Evolutionary conservation across 2,888 invertebrate species (phyloP).

Genomic region (Ophion ventricosus): DNA sequence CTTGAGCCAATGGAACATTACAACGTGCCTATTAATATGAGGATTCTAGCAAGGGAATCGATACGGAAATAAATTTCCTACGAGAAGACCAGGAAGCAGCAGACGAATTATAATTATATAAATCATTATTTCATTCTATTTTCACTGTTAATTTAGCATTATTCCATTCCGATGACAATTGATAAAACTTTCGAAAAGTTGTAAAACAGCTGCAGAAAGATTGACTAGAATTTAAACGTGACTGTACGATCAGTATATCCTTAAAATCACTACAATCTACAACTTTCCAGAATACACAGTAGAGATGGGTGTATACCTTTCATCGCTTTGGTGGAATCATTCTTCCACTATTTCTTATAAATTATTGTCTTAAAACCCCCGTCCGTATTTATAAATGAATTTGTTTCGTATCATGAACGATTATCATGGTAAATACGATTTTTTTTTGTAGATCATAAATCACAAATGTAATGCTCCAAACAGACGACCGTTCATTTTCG

Average conservation of each 20-base stretch:
- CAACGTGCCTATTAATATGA: not conserved
- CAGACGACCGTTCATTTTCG: too few relatives aligned
- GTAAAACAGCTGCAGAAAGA: not conserved
- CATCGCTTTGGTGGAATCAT: not conserved
- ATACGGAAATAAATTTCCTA: not conserved
- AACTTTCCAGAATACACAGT: slow-evolving; percentile 2
- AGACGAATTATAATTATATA: not conserved
- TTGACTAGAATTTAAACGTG: not conserved
- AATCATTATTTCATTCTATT: not conserved
- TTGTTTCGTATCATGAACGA: not conserved
- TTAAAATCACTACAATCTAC: not conserved
- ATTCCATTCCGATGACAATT: not conserved
- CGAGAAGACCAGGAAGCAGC: too few relatives aligned
- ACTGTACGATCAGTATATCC: not conserved
- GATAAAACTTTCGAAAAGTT: not conserved
- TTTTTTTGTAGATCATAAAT: not conserved
- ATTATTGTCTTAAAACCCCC: not conserved
- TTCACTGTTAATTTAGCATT: not conserved
- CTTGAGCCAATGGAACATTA: too few relatives aligned
- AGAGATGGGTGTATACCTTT: not conserved
- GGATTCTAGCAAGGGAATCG: not conserved
- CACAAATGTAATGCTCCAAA: not conserved
- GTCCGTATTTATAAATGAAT: not conserved
- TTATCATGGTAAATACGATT: not conserved
- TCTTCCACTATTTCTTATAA: not conserved